Conservation (phyloP, 2,888 invertebrate species). For the Tineola bisselliella region DNA sequence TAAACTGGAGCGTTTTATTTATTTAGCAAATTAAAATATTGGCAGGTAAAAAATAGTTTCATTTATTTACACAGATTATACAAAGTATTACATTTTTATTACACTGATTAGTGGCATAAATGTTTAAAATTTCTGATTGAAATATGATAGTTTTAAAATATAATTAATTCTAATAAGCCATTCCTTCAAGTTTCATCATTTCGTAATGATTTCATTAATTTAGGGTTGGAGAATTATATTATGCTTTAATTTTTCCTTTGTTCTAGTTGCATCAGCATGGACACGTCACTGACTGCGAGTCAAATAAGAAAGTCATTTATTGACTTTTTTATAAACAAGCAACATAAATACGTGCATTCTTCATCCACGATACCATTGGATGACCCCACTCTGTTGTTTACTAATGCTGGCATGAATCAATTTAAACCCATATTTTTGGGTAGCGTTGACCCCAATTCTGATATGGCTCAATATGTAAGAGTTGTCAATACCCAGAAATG, state of each 20-base stretch:
- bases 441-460: constrained; percentile 94
- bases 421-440: constrained; percentile 99
- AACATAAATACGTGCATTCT: constrained; percentile 95
- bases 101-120: too few species aligned
- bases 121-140: too few species aligned
- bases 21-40: too few species aligned
- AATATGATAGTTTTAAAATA: too few species aligned
- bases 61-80: too few species aligned
- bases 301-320: constrained; percentile 87
- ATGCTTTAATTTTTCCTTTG: neutral
- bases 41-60: too few species aligned
- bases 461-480: constrained; percentile 89
- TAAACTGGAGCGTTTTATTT: too few species aligned
- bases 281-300: constrained; percentile 72
- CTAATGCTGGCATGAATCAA: constrained; percentile 99
- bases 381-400: constrained; percentile 96
- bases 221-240: neutral
- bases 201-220: too few species aligned
- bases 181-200: too few species aligned
- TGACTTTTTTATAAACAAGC: constrained; percentile 87
- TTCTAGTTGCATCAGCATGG: constrained; percentile 46
- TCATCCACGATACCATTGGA: constrained; percentile 97
- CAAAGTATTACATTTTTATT: too few species aligned
- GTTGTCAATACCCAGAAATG: constrained; percentile 98
- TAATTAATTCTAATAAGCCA: too few species aligned